Evolutionary conservation across 2,113 vertebrate species (phyloP).

Genomic region (Entomyzon cyanotis): DNA sequence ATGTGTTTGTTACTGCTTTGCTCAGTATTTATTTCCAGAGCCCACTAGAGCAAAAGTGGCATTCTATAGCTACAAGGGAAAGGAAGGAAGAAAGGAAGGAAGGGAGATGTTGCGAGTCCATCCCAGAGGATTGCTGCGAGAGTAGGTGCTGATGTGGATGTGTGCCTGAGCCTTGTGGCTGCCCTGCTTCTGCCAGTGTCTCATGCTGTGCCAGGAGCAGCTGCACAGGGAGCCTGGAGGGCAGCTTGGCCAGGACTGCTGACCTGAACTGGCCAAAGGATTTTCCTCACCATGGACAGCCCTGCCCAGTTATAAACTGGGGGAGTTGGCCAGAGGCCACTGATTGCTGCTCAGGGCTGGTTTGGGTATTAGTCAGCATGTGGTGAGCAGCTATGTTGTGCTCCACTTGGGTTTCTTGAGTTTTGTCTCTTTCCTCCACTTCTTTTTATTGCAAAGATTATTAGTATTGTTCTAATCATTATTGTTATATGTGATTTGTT

Average conservation of each 20-base stretch:
- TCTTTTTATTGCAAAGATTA: neutral
- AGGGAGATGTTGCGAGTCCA: neutral
- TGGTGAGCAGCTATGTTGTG: neutral
- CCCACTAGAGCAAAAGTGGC: neutral
- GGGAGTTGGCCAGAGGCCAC: neutral
- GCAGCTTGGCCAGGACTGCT: neutral
- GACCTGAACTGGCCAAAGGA: neutral
- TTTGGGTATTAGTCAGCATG: neutral
- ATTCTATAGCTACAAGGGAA: neutral
- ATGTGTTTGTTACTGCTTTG: neutral
- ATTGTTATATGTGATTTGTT: neutral
- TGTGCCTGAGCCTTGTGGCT: neutral
- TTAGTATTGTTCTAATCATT: neutral
- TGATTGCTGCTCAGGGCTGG: neutral
- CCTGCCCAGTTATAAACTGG: neutral
- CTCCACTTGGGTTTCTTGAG: neutral
- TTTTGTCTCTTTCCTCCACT: neutral
- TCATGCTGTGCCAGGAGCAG: neutral
- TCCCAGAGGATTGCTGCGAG: neutral
- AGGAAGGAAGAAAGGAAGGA: neutral
- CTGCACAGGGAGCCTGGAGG: neutral
- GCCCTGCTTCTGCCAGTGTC: neutral
- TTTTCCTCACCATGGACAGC: neutral
- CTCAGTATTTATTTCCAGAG: neutral
- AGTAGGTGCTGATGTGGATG: accelerated